Conservation (phyloP, 2,797 vertebrate species). For the Hephaestus fuliginosus region DNA sequence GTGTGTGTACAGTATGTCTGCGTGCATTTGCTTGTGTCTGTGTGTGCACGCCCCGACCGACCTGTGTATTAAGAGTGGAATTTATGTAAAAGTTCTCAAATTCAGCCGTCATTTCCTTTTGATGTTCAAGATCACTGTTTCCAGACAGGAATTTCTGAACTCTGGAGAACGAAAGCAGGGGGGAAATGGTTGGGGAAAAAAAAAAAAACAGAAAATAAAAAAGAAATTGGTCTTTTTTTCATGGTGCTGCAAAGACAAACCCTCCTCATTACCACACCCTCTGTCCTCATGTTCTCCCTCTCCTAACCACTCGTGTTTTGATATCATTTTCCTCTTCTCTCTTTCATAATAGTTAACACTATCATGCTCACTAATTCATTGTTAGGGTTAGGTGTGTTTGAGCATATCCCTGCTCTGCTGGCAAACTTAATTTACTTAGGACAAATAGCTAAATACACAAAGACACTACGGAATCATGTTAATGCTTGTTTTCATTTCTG, state of each 20-base stretch:
- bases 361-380: constrained; percentile 11
- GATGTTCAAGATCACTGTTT: constrained; percentile 82
- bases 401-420: constrained; percentile 13
- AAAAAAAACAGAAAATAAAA: constrained; percentile 67
- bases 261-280: constrained; percentile 28
- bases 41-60: constrained; percentile 29
- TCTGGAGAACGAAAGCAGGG: constrained; percentile 11
- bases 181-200: constrained; percentile 13
- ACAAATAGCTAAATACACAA: constrained; percentile 5
- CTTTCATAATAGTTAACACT: constrained; percentile 17
- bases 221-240: constrained; percentile 53
- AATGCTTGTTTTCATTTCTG: constrained; percentile 32
- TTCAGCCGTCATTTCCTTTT: constrained; percentile 80
- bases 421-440: constrained; percentile 6
- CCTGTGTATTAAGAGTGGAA: constrained; percentile 65
- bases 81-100: constrained; percentile 78
- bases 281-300: constrained; percentile 29
- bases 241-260: constrained; percentile 38
- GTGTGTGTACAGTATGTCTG: constrained; percentile 38
- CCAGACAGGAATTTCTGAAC: constrained; percentile 70
- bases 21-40: constrained; percentile 36
- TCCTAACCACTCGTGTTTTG: constrained; percentile 24
- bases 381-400: constrained; percentile 5
- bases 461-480: constrained; percentile 35
- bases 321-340: not conserved